Evolutionary conservation across 1,140 invertebrate species (phyloP).

Genomic region (Calephelis virginiensis): DNA sequence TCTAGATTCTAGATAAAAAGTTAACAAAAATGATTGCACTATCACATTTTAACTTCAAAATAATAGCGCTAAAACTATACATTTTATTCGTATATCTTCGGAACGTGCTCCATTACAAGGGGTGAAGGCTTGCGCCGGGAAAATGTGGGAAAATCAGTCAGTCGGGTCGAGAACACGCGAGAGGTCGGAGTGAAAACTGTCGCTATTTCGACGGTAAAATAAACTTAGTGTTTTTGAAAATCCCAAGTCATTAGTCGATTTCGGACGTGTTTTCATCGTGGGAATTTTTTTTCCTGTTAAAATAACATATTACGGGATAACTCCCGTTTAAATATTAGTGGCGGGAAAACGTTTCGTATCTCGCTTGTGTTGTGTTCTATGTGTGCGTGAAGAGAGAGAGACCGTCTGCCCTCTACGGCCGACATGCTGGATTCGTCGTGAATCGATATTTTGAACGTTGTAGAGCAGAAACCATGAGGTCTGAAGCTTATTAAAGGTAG

Average conservation of each 20-base stretch:
- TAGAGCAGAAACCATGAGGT: conserved; percentile 71
- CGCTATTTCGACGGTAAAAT: conserved; percentile 35
- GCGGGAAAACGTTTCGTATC: conserved; percentile 77
- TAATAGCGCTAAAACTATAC: conserved; percentile 39
- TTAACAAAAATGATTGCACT: no score
- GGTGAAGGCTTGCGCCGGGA: conserved; percentile 77
- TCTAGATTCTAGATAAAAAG: no score
- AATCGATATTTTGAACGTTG: conserved; percentile 77
- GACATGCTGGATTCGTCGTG: conserved; percentile 76
- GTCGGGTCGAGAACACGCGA: conserved; percentile 63
- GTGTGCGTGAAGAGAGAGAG: conserved; percentile 73
- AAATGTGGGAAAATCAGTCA: conserved; percentile 73
- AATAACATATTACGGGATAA: conserved; percentile 24
- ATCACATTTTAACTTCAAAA: conserved; percentile 13
- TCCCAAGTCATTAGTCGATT: background rate
- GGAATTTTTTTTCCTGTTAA: conserved; percentile 9
- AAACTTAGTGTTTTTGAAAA: conserved; percentile 55
- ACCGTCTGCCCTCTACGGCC: conserved; percentile 73
- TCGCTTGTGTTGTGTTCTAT: conserved; percentile 76
- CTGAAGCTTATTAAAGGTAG: conserved; percentile 70
- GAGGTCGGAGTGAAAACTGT: conserved; percentile 49
- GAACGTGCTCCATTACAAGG: conserved; percentile 75
- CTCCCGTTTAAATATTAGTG: conserved; percentile 68
- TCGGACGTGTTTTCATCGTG: background rate
- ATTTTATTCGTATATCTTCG: conserved; percentile 53